Evolutionary conservation across 2,797 vertebrate species (phyloP).

Genomic region (Alosa sapidissima): DNA sequence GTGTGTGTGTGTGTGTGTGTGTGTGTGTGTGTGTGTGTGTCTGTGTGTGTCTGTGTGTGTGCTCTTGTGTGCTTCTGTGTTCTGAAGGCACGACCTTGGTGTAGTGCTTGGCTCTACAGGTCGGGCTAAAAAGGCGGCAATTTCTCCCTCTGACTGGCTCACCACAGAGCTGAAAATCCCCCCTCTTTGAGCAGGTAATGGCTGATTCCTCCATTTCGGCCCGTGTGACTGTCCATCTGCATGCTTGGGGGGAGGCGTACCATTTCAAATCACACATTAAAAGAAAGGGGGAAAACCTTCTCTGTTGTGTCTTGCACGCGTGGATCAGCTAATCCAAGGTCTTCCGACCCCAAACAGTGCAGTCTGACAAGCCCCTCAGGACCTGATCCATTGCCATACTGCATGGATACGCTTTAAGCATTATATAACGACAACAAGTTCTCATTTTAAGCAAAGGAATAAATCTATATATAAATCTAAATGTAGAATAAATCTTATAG

Average conservation of each 20-base stretch:
- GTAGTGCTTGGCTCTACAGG: not conserved
- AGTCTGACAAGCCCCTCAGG: not conserved
- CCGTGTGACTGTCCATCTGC: not conserved
- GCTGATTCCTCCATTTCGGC: not conserved
- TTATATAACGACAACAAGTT: too few species aligned
- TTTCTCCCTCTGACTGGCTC: not conserved
- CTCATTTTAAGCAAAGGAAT: too few species aligned
- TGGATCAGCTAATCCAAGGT: not conserved
- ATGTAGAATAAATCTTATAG: too few species aligned
- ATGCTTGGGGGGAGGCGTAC: not conserved
- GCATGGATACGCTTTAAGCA: too few species aligned
- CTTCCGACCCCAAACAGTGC: not conserved
- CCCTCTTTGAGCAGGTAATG: not conserved
- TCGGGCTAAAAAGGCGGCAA: not conserved
- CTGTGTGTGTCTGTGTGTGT: not conserved
- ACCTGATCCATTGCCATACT: too few species aligned
- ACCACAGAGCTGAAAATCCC: not conserved
- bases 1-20: not conserved
- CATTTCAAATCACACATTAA: not conserved
- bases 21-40: not conserved
- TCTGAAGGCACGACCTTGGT: slow-evolving; percentile 1
- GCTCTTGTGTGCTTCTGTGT: not conserved
- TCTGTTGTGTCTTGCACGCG: not conserved
- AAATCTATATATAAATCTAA: too few species aligned
- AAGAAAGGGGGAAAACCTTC: not conserved